A percentile compares a stretch with the other conserved stretches of the same genome.
Evolutionary conservation across 1,140 invertebrate species (phyloP).

Genomic region (Phenacoccus solenopsis): DNA sequence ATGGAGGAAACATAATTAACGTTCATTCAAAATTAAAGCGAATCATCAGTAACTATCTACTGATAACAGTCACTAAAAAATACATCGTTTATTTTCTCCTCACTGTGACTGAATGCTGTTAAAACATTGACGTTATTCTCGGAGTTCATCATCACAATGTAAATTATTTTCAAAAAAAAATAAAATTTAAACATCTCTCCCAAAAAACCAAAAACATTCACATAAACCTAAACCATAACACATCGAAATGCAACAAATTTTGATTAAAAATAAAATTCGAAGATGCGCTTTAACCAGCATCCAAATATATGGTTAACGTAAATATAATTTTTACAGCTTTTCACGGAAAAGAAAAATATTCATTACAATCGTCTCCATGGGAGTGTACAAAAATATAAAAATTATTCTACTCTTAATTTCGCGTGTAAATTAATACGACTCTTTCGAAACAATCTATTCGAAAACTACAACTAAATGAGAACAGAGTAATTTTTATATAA

Average conservation of each 20-base stretch:
- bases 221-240: neutral
- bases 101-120: too few relatives aligned
- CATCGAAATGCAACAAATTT: too few relatives aligned
- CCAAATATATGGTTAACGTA: neutral
- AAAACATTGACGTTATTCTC: too few relatives aligned
- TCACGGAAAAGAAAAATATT: constrained; percentile 12
- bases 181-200: neutral
- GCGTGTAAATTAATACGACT: neutral
- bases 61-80: too few relatives aligned
- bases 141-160: too few relatives aligned
- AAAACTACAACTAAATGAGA: neutral
- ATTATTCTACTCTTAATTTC: neutral
- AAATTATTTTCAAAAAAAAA: too few relatives aligned
- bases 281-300: neutral
- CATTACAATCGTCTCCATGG: neutral
- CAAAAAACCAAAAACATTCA: neutral
- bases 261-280: neutral
- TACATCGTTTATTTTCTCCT: too few relatives aligned
- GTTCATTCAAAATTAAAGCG: too few relatives aligned
- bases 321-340: constrained; percentile 10
- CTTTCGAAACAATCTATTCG: neutral
- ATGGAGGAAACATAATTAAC: too few relatives aligned
- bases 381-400: neutral
- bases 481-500: neutral
- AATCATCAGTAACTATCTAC: too few relatives aligned